Percentiles rank a stretch among this genome's conserved stretches.
These are phyloP conservation scores for Aspidiotus rigidus DNA, from an alignment of 2,888 invertebrate species.

Conservation along the genomic window DNA sequence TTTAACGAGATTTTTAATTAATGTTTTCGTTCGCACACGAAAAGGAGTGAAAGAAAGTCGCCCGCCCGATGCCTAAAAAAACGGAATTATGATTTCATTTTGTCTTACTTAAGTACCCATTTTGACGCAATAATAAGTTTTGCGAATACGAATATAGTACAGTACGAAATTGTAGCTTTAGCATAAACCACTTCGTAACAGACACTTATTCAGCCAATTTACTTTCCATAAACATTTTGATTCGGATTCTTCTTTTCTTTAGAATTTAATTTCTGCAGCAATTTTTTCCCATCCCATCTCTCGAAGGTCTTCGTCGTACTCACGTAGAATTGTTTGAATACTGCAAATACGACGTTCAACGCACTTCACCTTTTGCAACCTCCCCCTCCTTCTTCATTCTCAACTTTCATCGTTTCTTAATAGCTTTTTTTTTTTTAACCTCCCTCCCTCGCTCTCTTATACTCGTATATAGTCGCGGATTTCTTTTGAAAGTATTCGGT, in stretches of 20 bases:
- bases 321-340: constrained; percentile 24
- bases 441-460: not conserved
- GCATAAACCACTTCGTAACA: no score
- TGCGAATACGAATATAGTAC: not conserved
- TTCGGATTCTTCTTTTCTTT: not conserved
- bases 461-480: not conserved
- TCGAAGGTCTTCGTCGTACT: not conserved
- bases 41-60: no score
- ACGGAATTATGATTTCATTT: not conserved
- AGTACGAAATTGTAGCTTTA: not conserved
- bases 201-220: not conserved
- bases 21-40: not conserved
- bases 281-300: not conserved
- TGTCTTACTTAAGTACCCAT: not conserved
- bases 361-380: constrained; percentile 1
- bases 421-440: constrained; percentile 23
- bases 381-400: constrained; percentile 18
- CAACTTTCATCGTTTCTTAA: constrained; percentile 31
- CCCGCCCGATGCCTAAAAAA: not conserved
- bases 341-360: constrained; percentile 23
- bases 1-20: constrained; percentile 18
- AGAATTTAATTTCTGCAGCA: not conserved
- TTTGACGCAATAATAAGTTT: not conserved
- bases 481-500: constrained; percentile 25
- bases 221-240: not conserved